Evolutionary conservation across 2,888 invertebrate genomes (phyloP).

Genomic region (Torymus aiolomorphi): DNA sequence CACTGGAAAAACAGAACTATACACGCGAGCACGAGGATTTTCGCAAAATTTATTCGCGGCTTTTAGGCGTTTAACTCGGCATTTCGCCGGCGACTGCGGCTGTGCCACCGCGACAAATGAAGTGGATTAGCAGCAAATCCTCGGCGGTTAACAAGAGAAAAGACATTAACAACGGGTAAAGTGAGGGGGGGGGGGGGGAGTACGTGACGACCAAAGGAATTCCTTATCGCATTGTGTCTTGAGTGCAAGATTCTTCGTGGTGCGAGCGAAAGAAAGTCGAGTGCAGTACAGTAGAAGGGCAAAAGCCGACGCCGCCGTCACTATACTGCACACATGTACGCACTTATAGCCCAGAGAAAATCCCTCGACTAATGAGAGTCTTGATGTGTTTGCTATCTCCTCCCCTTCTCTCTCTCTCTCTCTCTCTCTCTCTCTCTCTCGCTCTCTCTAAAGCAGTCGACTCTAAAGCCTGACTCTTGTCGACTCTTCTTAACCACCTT

Average conservation of each 20-base stretch:
- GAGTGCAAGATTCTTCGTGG: neutral
- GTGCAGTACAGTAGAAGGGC: too few species aligned
- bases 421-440: neutral
- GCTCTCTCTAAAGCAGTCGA: too few species aligned
- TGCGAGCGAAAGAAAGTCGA: neutral
- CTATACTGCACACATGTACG: neutral
- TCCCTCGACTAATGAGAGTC: slow-evolving; percentile 50
- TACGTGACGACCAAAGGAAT: slow-evolving; percentile 40
- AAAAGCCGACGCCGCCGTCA: neutral
- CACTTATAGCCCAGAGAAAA: slow-evolving; percentile 46
- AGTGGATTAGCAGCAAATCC: slow-evolving; percentile 42
- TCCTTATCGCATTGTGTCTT: slow-evolving; percentile 36
- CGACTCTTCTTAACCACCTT: too few species aligned
- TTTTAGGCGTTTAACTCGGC: slow-evolving; percentile 52
- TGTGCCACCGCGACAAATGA: slow-evolving; percentile 46
- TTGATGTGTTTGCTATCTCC: slow-evolving; percentile 38
- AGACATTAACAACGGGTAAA: slow-evolving; percentile 7
- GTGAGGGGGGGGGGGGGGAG: neutral
- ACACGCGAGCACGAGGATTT: slow-evolving; percentile 10
- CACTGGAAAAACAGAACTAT: neutral
- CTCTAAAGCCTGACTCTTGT: too few species aligned
- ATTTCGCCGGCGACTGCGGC: slow-evolving; percentile 42
- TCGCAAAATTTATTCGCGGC: slow-evolving; percentile 17
- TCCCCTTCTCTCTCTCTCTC: neutral
- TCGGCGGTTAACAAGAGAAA: slow-evolving; percentile 39